Evolutionary conservation across 2,797 vertebrate genomes (phyloP), one percentile per base, ranked within the genome.

Genomic region (Lagodon rhomboides): DNA sequence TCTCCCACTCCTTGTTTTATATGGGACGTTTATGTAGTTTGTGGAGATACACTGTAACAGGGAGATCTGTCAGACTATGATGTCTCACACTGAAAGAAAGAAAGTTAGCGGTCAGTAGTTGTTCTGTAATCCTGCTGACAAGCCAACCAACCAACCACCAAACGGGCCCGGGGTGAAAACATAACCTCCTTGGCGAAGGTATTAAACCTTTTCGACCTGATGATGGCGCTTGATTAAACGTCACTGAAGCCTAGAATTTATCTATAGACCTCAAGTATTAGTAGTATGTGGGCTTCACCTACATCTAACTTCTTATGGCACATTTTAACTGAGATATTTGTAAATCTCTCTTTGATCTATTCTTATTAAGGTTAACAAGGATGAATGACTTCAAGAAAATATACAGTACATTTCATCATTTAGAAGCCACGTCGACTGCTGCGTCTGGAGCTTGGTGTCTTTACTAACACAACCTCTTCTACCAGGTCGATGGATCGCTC

Each of bases 401-500:
- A 56, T 4, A 43, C 15, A 41, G 12, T 12, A 3, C 4, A 51
- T 23, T 79, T 30, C 11, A 49, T 38, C 1, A 30, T 23, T 68
- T 50, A 56, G 4, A 44, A 10, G 7, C 34, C 13, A 23, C 46
- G 59, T 47, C 22, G 53, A 38, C 16, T 54, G 58, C 15, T 30
- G 4, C 6, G 30, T 41, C n/a, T 22, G 16, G 1, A 71, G 10
- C 18, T 17, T 30, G 20, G 9, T 27, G 18, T 43, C 16, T 54
- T 49, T 51, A 5, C 30, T 61, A 71, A 79, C 55, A 27, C 9
- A 0, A n/a, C 11, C 0, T 61, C 55, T 64, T 30, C 2, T 56
- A 2, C 15, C 78, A 88, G 83, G 82, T 93, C 7, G 68, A 85
- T 1, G 85, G 91, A 69, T 94, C 88, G 0, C 85, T 96, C 1